phyloP scores from a whole-genome alignment of 1,140 invertebrate species.

The Daktulosphaira vitifoliae region DNA sequence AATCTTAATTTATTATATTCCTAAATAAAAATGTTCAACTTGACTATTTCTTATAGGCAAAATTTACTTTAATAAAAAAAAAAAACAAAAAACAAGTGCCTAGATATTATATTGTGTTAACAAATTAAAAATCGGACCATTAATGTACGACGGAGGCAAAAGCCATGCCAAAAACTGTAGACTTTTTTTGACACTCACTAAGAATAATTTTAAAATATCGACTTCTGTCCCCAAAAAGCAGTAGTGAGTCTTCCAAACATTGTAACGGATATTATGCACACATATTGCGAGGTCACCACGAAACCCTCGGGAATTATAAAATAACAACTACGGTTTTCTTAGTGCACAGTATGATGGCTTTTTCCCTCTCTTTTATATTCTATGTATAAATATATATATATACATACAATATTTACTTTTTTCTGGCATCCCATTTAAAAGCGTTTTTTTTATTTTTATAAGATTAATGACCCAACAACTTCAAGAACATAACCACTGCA shows the following conservation, averaged over 20 bases:
- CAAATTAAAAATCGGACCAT: no score
- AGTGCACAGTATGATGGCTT: conserved; percentile 9
- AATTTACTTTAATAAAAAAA: no score
- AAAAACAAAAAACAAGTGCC: no score
- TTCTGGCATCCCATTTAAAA: conserved; percentile 28
- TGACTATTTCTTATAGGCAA: no score
- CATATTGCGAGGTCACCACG: conserved; percentile 3
- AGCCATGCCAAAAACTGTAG: no score
- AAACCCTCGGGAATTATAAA: conserved; percentile 4
- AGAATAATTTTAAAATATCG: no score
- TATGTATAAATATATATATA: conserved; percentile 2
- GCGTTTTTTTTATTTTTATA: conserved; percentile 20
- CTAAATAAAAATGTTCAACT: no score
- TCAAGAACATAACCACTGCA: conserved; percentile 33
- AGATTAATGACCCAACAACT: conserved; percentile 33
- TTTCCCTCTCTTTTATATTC: conserved; percentile 5
- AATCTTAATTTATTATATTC: no score
- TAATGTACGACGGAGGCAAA: no score
- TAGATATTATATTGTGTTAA: no score
- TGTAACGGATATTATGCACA: background rate
- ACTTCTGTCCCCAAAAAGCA: no score
- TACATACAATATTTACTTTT: background rate
- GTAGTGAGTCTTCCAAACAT: background rate
- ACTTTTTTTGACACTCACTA: no score
- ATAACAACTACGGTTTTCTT: conserved; percentile 23